Base-by-base conservation (phyloP, 2,888 invertebrate genomes). In the Salticus scenicus region DNA sequence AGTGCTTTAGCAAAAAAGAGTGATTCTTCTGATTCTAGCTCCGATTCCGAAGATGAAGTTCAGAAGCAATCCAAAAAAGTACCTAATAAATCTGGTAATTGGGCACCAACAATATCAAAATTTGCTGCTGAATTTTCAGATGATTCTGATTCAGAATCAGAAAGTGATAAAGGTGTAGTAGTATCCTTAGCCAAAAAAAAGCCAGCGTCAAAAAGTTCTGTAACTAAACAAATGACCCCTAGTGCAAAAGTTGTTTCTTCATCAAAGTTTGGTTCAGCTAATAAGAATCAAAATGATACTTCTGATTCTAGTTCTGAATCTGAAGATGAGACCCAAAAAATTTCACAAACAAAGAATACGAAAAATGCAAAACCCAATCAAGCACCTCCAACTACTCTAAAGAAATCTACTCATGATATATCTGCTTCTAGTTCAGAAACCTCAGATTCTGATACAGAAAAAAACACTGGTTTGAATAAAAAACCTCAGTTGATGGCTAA, bases 271-370 rank as follows among this genome's bases (percentile, higher is more conserved):
- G 28, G 1, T 66, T 28, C 66, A n/a, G 1, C 20, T 10, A 5
- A n/a, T 42, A 70, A 42, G 17, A 70, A 70, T 10, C 69, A 74
- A 20, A 37, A 63, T 30, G 63, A 33, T 47, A 66, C 66, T 27
- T 85, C 84, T 17, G 77, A 78, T 67, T 84, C 84, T 10, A 73
- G 72, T 27, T 78, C 84, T 0, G 84, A 84, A 30, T 76, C 76
- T 2, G 83, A 82, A 27, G 20, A 76, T 31, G 33, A 72, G 20
- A 2, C 0, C 12, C 17, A 31, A 2, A 20, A 17, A 28, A 31
- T 10, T n/a, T 28, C 30, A 5, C 71, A 10, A 42, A 17, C 20
- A 37, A 71, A 71, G 17, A 2, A n/a, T 20, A 66, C 66, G 2
- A 17, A 7, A 27, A 20, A 1, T n/a, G 0, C 28, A 51, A 51